Evolutionary conservation across 2,113 vertebrate genomes (phyloP).

Genomic region (Podarcis raffonei): DNA sequence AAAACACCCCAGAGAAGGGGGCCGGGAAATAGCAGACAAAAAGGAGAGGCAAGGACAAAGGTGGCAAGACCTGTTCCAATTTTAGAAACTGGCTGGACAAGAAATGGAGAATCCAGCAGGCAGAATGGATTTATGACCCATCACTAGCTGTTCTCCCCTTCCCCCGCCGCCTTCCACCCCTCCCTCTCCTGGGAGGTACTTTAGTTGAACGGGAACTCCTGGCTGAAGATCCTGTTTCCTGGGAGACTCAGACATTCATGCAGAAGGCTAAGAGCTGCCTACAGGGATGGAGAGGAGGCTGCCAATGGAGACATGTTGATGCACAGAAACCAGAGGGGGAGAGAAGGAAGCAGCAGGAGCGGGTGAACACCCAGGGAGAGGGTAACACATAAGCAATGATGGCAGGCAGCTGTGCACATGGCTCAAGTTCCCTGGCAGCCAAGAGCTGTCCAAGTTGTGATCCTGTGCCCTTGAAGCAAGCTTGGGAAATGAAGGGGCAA

Average conservation of each 20-base stretch:
- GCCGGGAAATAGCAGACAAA: not conserved
- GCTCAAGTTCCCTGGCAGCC: not conserved
- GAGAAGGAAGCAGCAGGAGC: not conserved
- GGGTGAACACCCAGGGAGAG: not conserved
- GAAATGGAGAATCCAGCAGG: conserved; percentile 53
- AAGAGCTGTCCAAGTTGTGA: not conserved
- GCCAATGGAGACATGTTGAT: not conserved
- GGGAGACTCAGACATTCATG: conserved; percentile 54
- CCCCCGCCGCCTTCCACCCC: not conserved
- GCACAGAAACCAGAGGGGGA: not conserved
- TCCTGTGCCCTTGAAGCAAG: not conserved
- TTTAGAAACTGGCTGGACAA: conserved; percentile 67
- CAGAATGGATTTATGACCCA: conserved; percentile 59
- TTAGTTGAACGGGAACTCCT: conserved; percentile 59
- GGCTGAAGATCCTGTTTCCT: conserved; percentile 63
- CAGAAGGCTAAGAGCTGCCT: conserved; percentile 53
- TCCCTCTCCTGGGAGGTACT: conserved; percentile 27
- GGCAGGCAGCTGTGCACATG: not conserved
- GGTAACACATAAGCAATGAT: not conserved
- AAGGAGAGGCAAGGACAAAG: conserved; percentile 14
- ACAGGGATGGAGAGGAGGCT: not conserved
- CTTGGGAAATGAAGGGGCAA: not conserved
- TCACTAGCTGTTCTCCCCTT: not conserved
- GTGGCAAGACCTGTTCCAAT: conserved; percentile 45
- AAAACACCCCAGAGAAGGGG: not conserved